These are phyloP conservation scores for Heliconius eleuchia DNA, from an alignment of 1,140 invertebrate genomes.

Conservation along the genomic window DNA sequence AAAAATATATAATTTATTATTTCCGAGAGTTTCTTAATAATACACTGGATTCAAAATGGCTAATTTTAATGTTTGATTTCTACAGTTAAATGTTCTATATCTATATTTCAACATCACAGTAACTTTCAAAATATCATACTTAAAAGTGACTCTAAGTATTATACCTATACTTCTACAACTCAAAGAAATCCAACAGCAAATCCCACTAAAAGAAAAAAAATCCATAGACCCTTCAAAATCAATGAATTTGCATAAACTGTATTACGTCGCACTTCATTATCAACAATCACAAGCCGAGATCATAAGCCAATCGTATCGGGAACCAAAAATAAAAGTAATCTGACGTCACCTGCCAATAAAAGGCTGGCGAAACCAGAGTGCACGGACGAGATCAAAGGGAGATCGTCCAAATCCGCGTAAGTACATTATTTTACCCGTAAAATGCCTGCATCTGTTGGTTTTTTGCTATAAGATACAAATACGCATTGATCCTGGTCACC, in stretches of 20 bases:
- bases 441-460: conserved; percentile 77
- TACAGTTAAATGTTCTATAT: too few relatives aligned
- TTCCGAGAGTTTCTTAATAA: too few relatives aligned
- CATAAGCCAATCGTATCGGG: conserved; percentile 54
- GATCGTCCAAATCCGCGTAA: conserved; percentile 70
- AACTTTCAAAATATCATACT: too few relatives aligned
- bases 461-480: conserved; percentile 78
- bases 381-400: conserved; percentile 69
- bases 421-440: conserved; percentile 79
- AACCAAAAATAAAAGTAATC: conserved; percentile 55
- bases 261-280: conserved; percentile 55
- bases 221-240: conserved; percentile 27
- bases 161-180: too few relatives aligned
- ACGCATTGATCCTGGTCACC: conserved; percentile 71
- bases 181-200: too few relatives aligned
- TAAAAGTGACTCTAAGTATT: too few relatives aligned
- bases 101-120: too few relatives aligned
- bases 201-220: neutral
- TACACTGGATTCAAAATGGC: too few relatives aligned
- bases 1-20: too few relatives aligned
- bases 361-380: conserved; percentile 48
- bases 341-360: conserved; percentile 64
- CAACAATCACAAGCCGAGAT: conserved; percentile 43
- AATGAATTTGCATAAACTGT: conserved; percentile 42
- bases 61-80: too few relatives aligned